Base-by-base conservation (phyloP, 2,113 vertebrate genomes). In the Dicrurus megarhynchus region DNA sequence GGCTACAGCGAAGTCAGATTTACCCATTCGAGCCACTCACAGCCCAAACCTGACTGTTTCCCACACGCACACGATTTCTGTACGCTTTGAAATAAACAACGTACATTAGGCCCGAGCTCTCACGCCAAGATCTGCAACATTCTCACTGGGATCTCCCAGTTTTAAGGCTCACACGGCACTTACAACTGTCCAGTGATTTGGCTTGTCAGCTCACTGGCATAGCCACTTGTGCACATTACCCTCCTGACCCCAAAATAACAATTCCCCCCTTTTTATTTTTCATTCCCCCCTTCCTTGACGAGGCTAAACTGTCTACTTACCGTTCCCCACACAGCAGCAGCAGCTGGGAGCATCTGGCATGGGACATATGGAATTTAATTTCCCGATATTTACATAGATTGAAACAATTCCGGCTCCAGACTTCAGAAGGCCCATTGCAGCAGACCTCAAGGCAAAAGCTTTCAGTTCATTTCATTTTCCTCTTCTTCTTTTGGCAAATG, bases 371-470 rank as follows among this genome's bases (percentile, higher is more conserved):
- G 98, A 98, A 98, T 98, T 97, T 97, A 97, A 98, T 98, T 98
- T 97, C 97, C 96, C 96, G 80, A 98, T 98, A 98, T 98, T 98
- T 98, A 98, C 97, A 98, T 98, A 98, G 97, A 98, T 98, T 97
- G 97, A 97, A 98, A 97, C 96, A 97, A 97, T 94, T 97, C 97
- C 2, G 93, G 88, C 93, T 97, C 84, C 96, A 97, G 96, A 97
- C 96, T 97, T 97, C 93, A 97, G 95, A 97, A 71, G 65, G 74
- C 95, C 95, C 92, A 76, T 92, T 96, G 95, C 95, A 97, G 84
- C 77, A 97, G 92, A 97, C 95, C 94, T 96, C 85, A 94, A 97
- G 97, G 97, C 96, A 84, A 97, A 96, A 95, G 57, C 91, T 97
- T 98, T 97, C 92, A 89, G 94, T 95, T 94, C 80, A 89, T 95